These are phyloP conservation scores for Furcula furcula DNA, from an alignment of 2,888 invertebrate genomes.

Conservation along the genomic window DNA sequence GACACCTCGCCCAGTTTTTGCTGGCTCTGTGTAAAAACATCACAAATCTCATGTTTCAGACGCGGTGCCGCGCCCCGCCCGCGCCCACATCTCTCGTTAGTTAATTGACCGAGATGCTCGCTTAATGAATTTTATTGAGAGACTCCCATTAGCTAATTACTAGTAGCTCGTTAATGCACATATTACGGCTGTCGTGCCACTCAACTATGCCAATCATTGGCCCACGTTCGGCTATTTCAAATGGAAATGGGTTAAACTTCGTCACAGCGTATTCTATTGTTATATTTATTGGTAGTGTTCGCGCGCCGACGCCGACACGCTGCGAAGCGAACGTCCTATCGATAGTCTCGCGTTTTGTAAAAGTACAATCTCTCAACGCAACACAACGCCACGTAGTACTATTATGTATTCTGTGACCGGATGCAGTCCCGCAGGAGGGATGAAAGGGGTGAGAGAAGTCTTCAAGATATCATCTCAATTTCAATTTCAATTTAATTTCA, in stretches of 20 bases:
- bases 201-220: conserved; percentile 2
- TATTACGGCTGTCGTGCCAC: not conserved
- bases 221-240: conserved; percentile 8
- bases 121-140: conserved; percentile 36
- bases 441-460: too few species aligned
- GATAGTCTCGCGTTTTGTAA: too few species aligned
- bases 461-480: too few species aligned
- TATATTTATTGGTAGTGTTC: too few species aligned
- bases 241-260: conserved; percentile 8
- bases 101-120: conserved; percentile 40
- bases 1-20: conserved; percentile 37
- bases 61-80: conserved; percentile 16
- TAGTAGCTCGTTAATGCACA: conserved; percentile 19
- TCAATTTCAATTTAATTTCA: too few species aligned
- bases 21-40: conserved; percentile 17
- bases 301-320: too few species aligned
- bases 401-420: too few species aligned
- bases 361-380: too few species aligned
- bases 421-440: too few species aligned
- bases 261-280: conserved; percentile 5
- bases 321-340: too few species aligned
- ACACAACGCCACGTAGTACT: too few species aligned
- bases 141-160: conserved; percentile 38
- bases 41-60: conserved; percentile 37
- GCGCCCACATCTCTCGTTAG: conserved; percentile 21